Percentiles rank a stretch among this genome's conserved stretches.
phyloP scores from a whole-genome alignment of 2,888 invertebrate genomes.

The Perdita meconis region DNA sequence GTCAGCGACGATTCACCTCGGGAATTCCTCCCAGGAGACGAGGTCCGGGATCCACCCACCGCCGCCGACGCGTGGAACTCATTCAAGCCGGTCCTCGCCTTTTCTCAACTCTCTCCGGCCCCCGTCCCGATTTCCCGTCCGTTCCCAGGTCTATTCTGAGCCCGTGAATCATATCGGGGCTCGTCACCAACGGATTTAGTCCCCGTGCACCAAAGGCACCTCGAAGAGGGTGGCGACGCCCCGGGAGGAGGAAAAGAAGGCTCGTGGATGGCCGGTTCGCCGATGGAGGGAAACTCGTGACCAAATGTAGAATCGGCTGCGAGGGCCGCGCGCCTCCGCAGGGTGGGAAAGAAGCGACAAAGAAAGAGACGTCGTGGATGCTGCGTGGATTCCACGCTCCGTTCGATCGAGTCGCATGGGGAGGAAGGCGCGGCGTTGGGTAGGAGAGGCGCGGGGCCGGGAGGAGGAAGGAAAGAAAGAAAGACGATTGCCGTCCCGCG shows the following conservation, averaged over 20 bases:
- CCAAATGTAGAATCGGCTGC: slow-evolving; percentile 59
- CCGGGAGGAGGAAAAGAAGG: slow-evolving; percentile 31
- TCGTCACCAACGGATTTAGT: slow-evolving; percentile 59
- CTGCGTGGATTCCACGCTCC: slow-evolving; percentile 46
- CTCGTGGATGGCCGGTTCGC: slow-evolving; percentile 51
- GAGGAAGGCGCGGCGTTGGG: slow-evolving; percentile 11
- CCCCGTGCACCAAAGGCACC: slow-evolving; percentile 6
- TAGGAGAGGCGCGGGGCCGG: slow-evolving; percentile 4
- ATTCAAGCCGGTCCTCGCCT: too few species aligned
- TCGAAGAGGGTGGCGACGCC: not conserved
- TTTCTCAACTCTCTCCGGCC: not conserved
- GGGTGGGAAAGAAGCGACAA: slow-evolving; percentile 44
- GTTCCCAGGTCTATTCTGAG: slow-evolving; percentile 39
- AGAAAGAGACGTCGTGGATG: slow-evolving; percentile 54
- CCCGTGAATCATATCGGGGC: slow-evolving; percentile 50
- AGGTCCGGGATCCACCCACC: too few species aligned
- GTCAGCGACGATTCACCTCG: too few species aligned
- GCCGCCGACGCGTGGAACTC: too few species aligned
- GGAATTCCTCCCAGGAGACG: too few species aligned
- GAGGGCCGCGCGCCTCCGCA: slow-evolving; percentile 6
- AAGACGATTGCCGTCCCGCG: slow-evolving; percentile 59
- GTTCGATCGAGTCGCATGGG: slow-evolving; percentile 8
- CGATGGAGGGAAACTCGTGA: slow-evolving; percentile 56
- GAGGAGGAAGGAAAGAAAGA: slow-evolving; percentile 51
- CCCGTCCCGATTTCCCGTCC: slow-evolving; percentile 21